phyloP scores from a whole-genome alignment of 2,797 vertebrate genomes.

The Lates japonicus region DNA sequence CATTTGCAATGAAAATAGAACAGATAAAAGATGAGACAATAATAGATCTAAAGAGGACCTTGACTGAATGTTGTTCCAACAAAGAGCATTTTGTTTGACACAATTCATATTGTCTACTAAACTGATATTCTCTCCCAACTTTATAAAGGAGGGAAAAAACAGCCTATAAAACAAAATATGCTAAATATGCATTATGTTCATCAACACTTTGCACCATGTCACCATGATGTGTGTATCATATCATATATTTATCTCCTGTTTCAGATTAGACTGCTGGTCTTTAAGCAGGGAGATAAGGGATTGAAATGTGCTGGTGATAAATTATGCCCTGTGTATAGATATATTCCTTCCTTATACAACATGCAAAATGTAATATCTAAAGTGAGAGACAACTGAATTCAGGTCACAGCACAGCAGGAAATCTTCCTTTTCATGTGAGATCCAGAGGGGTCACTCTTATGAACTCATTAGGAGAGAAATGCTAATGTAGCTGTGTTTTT shows the following conservation, averaged over 20 bases:
- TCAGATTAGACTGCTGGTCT: slow-evolving; percentile 39
- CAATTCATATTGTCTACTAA: slow-evolving; percentile 64
- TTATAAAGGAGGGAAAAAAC: slow-evolving; percentile 26
- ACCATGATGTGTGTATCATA: slow-evolving; percentile 18
- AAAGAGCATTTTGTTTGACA: slow-evolving; percentile 83
- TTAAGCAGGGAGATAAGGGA: slow-evolving; percentile 42
- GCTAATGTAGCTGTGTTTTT: slow-evolving; percentile 81
- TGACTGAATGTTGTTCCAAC: slow-evolving; percentile 76
- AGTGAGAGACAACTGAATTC: slow-evolving; percentile 91
- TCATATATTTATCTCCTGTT: slow-evolving; percentile 44
- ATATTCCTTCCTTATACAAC: slow-evolving; percentile 84
- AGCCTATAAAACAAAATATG: slow-evolving; percentile 48
- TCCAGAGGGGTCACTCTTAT: slow-evolving; percentile 91
- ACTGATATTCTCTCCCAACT: slow-evolving; percentile 54
- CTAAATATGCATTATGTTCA: slow-evolving; percentile 43
- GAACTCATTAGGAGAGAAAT: slow-evolving; percentile 92
- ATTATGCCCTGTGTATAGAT: slow-evolving; percentile 81
- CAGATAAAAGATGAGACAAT: slow-evolving; percentile 82
- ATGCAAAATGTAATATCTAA: slow-evolving; percentile 89
- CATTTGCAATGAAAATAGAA: slow-evolving; percentile 78
- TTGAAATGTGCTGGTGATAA: slow-evolving; percentile 66
- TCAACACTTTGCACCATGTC: slow-evolving; percentile 22
- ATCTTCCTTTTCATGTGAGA: slow-evolving; percentile 92
- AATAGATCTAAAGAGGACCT: slow-evolving; percentile 83
- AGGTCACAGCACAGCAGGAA: slow-evolving; percentile 91